A percentile compares a stretch with the other conserved stretches of the same genome.
These are phyloP conservation scores for Atlantisia rogersi DNA, from an alignment of 2,113 vertebrate species.

Conservation along the genomic window DNA sequence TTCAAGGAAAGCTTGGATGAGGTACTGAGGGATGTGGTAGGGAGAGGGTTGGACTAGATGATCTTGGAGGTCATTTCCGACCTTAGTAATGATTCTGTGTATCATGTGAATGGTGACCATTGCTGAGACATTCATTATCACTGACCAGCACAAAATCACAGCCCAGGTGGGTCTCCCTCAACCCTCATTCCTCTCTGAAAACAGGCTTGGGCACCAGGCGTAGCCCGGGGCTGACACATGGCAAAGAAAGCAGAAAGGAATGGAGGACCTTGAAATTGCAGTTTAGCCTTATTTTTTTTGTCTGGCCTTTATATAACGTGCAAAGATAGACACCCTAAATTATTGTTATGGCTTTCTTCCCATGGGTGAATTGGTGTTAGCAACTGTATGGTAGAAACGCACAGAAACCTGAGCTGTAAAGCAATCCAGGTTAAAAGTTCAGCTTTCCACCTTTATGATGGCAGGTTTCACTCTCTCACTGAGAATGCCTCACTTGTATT, in stretches of 20 bases:
- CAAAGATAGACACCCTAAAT: constrained; percentile 17
- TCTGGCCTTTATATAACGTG: background rate
- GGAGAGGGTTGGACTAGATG: too few species aligned
- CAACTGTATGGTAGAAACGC: constrained; percentile 5
- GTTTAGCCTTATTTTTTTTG: background rate
- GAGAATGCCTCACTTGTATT: constrained; percentile 76
- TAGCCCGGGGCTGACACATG: background rate
- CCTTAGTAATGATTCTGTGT: too few species aligned
- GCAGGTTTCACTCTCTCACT: constrained; percentile 56
- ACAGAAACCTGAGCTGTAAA: constrained; percentile 50
- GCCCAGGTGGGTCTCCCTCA: background rate
- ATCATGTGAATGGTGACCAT: fast-evolving
- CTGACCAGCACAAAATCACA: background rate
- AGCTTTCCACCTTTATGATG: constrained; percentile 70
- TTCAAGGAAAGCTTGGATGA: too few species aligned
- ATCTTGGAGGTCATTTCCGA: too few species aligned
- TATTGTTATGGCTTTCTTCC: background rate
- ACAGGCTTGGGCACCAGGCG: background rate
- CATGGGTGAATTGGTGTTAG: constrained; percentile 17
- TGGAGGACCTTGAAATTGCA: background rate
- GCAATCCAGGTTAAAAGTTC: constrained; percentile 70
- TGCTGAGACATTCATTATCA: background rate
- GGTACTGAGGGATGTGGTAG: too few species aligned
- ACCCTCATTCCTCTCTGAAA: background rate
- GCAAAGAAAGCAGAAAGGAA: background rate